Conservation (phyloP, 2,113 vertebrate species). For the Hippocampus mohnikei region DNA sequence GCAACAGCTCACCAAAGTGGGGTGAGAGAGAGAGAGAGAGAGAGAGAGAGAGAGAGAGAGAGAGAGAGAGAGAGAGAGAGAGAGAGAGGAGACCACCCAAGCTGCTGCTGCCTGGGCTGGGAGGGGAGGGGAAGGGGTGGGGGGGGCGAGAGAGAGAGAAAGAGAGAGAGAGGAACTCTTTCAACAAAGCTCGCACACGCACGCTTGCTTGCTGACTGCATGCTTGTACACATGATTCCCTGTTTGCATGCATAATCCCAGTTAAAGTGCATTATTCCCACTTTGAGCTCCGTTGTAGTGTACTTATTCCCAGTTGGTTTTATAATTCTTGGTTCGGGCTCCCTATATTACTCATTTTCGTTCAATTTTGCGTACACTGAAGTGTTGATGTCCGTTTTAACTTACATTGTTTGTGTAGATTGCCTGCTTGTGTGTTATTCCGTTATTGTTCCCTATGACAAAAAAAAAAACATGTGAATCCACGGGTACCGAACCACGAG, state of each 20-base stretch:
- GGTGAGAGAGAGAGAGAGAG: slow-evolving; percentile 50
- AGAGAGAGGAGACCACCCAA: slow-evolving; percentile 83
- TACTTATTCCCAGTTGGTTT: background rate
- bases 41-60: background rate
- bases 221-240: slow-evolving; percentile 13
- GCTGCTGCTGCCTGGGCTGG: slow-evolving; percentile 70
- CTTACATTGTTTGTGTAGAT: no score
- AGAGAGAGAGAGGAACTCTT: slow-evolving; percentile 68
- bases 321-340: background rate
- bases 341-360: background rate
- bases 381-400: no score
- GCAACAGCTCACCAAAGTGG: slow-evolving; percentile 87
- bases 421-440: no score
- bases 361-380: background rate
- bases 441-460: no score
- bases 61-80: slow-evolving; percentile 7
- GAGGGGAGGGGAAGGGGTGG: slow-evolving; percentile 56
- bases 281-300: background rate
- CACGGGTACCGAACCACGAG: no score
- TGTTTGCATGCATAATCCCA: slow-evolving; percentile 33
- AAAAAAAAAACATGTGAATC: no score
- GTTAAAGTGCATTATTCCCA: slow-evolving; percentile 63
- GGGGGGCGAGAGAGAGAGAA: slow-evolving; percentile 29
- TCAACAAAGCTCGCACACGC: slow-evolving; percentile 70
- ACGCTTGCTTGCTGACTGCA: slow-evolving; percentile 10